Conservation (phyloP, 2,113 vertebrate genomes). For the Tenebrosternarchus preto region DNA sequence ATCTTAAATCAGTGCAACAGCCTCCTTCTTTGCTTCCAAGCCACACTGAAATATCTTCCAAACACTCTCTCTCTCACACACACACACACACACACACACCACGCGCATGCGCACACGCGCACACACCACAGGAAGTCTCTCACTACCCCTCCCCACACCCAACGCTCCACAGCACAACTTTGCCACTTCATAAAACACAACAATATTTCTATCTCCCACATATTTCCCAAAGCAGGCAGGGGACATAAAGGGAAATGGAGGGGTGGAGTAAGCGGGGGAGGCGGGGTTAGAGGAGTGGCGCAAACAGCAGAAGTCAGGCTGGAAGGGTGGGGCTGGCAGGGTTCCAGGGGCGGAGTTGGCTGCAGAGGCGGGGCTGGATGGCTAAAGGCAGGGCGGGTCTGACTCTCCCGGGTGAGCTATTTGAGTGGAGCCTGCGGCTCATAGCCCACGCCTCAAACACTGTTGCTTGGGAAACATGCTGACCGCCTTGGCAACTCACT, state of each 20-base stretch:
- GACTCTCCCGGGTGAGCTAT: too few species aligned
- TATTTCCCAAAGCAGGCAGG: neutral
- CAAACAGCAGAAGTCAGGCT: neutral
- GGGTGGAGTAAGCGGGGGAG: too few species aligned
- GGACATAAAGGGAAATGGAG: neutral
- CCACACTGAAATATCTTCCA: constrained; percentile 18
- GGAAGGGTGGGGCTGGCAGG: neutral
- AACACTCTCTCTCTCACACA: too few species aligned
- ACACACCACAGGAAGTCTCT: constrained; percentile 15
- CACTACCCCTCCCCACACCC: neutral
- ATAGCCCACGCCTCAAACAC: too few species aligned
- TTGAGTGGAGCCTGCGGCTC: too few species aligned
- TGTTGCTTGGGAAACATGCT: too few species aligned
- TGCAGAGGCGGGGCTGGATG: too few species aligned
- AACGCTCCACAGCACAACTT: constrained; percentile 10
- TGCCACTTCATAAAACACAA: constrained; percentile 39
- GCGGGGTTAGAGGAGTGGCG: neutral
- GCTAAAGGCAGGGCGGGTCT: too few species aligned
- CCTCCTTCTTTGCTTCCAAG: constrained; percentile 20
- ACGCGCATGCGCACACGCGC: constrained; percentile 13
- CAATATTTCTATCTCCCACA: neutral
- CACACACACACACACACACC: too few species aligned
- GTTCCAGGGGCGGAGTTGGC: too few species aligned
- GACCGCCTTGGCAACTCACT: too few species aligned
- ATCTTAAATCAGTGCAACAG: constrained; percentile 50